Base-by-base conservation (phyloP, 2,113 vertebrate species). In the Cottus gobio region DNA sequence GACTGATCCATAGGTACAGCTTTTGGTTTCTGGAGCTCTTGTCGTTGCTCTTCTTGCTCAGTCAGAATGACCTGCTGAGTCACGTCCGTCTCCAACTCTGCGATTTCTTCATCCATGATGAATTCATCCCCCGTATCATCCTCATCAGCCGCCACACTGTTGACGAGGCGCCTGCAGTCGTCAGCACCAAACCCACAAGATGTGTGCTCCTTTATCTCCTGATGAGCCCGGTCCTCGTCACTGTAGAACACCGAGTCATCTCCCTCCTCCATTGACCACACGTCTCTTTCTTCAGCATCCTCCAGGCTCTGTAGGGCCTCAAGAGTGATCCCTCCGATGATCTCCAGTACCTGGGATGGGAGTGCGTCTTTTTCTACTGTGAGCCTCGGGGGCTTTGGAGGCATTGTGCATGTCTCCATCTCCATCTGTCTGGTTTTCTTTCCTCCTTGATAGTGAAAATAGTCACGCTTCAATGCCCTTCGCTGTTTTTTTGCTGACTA, bases 201-300 rank as follows among this genome's bases (percentile, higher is more conserved):
- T 37, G 20, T 2, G 13, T 42, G 30, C 18, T 24, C 34, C 28
- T 63, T 46, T 1, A 9, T 30, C 13, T 76, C 80, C 78, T 75
- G 68, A 2, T 71, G 69, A 62, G 71, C 30, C 50, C 91, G 87
- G 42, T 92, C 92, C 28, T 91, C 91, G 3, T 91, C 91, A 0
- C 92, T 91, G 84, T 93, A 93, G 77, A 95, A 95, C 44, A 94
- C 93, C 0, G 91, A 91, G 79, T 95, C 92, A 6, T 95, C 93
- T 50, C 91, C 94, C 62, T 94, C 91, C 42, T 91, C 89, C 62
- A 77, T 28, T 2, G 61, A 79, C 84, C 76, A 82, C 10, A 69
- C 13, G 0, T 82, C 75, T 65, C 15, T 77, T 0, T 86, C 87
- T 5, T 54, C 80, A 7, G 82, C 7, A 26, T 87, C 76, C 1